Evolutionary conservation across 2,113 vertebrate genomes (phyloP), one percentile per base, ranked within the genome.

Genomic region (Mionectes macconnelli): DNA sequence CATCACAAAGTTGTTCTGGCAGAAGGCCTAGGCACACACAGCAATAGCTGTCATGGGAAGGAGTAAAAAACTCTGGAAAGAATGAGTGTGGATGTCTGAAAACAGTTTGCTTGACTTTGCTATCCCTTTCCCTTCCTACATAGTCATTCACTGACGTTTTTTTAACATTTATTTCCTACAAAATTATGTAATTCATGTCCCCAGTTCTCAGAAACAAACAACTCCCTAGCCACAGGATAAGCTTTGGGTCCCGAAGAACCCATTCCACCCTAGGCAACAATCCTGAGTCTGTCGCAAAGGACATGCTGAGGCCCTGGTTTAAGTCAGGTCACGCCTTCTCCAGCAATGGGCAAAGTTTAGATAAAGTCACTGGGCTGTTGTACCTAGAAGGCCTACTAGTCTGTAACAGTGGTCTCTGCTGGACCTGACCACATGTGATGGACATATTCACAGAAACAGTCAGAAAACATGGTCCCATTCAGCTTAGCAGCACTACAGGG

Each of bases 271-370:
- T 10, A 35, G 39, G 55, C 15, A 49, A 15, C 1, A 2, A 70
- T 42, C 14, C 30, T 0, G 0, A 73, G 35, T 33, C 40, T 3
- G 2, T 45, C 17, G 8, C 2, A 4, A 57, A 52, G 9, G 27
- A 4, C 17, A 37, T 1, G 1, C 11, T 49, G 44, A 37, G 24
- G 33, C 19, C 40, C 19, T 57, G 37, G 12, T 27, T 44, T 67
- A 37, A 35, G 20, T 27, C 25, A 50, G 30, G 21, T 33, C 28
- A 28, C 13, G 57, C 4, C 11, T 69, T 68, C 64, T 79, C 27
- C 31, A 84, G 35, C 57, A 86, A 39, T 7, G 42, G 8, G 15
- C 49, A 14, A 66, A 80, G 24, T 39, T 35, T 31, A 78, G 10
- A 24, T 45, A 35, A 70, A 60, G 25, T 56, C 73, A 63, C 17